Evolutionary conservation across 2,888 invertebrate genomes (phyloP), one percentile per base, ranked within the genome.

Genomic region (Elegia similella): DNA sequence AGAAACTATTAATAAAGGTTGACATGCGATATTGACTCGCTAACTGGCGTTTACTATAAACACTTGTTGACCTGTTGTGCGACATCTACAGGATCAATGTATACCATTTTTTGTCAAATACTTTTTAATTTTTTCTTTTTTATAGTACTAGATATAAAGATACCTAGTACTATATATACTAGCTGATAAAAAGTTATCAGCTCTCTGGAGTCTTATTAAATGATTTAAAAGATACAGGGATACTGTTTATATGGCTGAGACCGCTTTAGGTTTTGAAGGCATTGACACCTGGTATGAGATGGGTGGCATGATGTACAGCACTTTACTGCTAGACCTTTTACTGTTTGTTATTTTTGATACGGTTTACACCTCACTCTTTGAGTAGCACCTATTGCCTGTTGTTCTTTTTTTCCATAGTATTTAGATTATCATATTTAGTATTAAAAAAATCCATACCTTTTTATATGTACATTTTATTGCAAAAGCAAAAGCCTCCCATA

Each of bases 301-400:
- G n/a, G 52, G 53, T 53, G 42, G 53, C 29, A 42, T 52, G 42
- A 30, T 52, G 53, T 53, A 43, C 43, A 42, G 43, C 42, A 53
- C 42, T 23, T 30, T 38, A 47, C 30, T 8, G 30, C 16, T 44
- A 44, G 44, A 17, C 16, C 8, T 10, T 44, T 13, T 44, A 44
- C 10, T 44, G 8, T 44, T 17, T 44, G 17, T 10, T 44, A 44
- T 10, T 3, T 44, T 44, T 12, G 44, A 16, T 16, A 17, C 16
- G 16, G 15, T 44, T 12, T 23, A 23, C 46, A 46, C 23, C 15
- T 46, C 23, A 2, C n/a, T 12, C 12, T 6, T 12, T n/a, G 2
- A 1, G 5, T 5, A 38, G n/a, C 0, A 5, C 5, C 38, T 38
- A 43, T 13, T n/a, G n/a, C n/a, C n/a, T n/a, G n/a, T n/a, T n/a